A percentile compares a stretch with the other conserved stretches of the same genome.
Conservation (phyloP, 2,113 vertebrate genomes). For the Illadopsis cleaveri region DNA sequence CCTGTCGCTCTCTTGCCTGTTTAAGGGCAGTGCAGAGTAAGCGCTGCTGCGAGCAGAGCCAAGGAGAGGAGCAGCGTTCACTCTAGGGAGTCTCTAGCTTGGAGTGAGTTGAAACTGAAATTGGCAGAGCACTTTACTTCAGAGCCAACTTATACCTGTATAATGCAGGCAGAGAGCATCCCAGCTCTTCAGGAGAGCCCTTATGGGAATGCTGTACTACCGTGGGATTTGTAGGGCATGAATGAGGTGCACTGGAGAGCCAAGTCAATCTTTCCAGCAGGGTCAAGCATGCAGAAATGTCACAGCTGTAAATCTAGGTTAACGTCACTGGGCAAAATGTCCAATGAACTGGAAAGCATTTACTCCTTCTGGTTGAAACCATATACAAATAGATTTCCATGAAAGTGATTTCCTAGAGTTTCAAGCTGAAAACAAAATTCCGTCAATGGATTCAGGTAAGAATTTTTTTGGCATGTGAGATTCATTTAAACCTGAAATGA, state of each 20-base stretch:
- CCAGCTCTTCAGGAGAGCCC: not conserved
- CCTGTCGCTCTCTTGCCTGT: conserved; percentile 44
- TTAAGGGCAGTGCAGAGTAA: conserved; percentile 27
- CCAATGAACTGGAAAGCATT: conserved; percentile 28
- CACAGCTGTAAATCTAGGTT: conserved; percentile 20
- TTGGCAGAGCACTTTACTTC: not conserved
- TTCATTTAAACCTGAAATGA: not conserved
- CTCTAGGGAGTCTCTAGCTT: not conserved
- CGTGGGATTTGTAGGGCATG: not conserved
- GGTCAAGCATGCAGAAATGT: not conserved
- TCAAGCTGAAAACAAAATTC: not conserved
- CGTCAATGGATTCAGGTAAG: not conserved
- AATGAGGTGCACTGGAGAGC: not conserved
- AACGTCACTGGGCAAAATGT: conserved; percentile 21
- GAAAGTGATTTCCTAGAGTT: conserved; percentile 10
- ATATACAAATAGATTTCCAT: conserved; percentile 44
- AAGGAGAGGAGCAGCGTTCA: not conserved
- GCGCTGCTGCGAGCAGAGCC: not conserved
- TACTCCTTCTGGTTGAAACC: conserved; percentile 14
- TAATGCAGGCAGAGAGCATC: not conserved
- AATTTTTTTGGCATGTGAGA: not conserved
- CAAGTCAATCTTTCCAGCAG: not conserved
- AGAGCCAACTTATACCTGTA: not conserved
- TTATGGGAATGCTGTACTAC: not conserved
- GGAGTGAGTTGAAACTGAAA: not conserved